Evolutionary conservation across 2,888 invertebrate species (phyloP).

Genomic region (Diploptera punctata): DNA sequence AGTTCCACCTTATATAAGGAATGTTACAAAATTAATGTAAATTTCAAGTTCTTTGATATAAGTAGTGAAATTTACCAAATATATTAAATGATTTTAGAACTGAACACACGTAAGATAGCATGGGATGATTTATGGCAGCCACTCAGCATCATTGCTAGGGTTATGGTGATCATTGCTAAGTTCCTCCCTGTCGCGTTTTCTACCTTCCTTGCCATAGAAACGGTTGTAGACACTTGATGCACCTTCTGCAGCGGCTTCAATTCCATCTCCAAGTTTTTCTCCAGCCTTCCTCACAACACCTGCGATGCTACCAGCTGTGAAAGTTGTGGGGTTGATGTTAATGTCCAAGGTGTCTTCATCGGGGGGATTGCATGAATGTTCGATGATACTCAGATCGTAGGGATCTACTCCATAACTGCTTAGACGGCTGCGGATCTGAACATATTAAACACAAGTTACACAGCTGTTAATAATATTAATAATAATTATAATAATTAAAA

Average conservation of each 20-base stretch:
- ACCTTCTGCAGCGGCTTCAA: conserved; percentile 72
- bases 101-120: no score
- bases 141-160: conserved; percentile 54
- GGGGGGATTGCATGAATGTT: conserved; percentile 69
- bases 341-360: conserved; percentile 65
- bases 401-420: conserved; percentile 74
- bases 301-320: conserved; percentile 75
- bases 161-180: conserved; percentile 47
- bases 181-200: conserved; percentile 38
- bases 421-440: conserved; percentile 69
- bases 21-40: no score
- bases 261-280: conserved; percentile 71
- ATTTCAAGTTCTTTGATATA: no score
- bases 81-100: no score
- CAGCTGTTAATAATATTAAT: background rate
- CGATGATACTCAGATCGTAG: conserved; percentile 75
- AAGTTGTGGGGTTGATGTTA: conserved; percentile 77
- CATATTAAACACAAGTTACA: no score
- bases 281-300: conserved; percentile 69
- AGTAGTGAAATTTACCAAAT: no score
- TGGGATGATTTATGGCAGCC: conserved; percentile 52
- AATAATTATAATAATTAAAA: background rate
- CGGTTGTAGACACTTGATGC: conserved; percentile 75
- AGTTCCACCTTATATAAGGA: no score
- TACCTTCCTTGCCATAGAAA: conserved; percentile 54